phyloP scores from a whole-genome alignment of 2,113 vertebrate species.

The Sprattus sprattus region DNA sequence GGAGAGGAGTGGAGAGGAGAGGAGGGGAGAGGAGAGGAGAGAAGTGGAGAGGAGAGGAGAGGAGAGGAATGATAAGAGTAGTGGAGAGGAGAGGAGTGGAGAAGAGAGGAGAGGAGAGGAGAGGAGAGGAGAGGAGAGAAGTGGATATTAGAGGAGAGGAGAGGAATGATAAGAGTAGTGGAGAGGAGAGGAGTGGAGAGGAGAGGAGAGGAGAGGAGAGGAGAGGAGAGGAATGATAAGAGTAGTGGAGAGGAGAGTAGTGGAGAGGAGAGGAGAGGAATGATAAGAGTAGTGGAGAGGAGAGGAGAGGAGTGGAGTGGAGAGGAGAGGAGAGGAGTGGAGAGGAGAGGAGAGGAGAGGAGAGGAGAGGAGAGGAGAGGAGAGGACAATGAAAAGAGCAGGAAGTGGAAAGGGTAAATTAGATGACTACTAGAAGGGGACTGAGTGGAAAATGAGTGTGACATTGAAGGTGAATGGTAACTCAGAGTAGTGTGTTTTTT shows the following conservation, averaged over 20 bases:
- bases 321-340: background rate
- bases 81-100: background rate
- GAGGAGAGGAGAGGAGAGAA: background rate
- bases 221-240: background rate
- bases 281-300: background rate
- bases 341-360: no score
- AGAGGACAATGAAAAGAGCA: background rate
- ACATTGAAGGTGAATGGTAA: slow-evolving; percentile 40
- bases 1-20: background rate
- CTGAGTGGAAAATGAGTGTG: background rate
- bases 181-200: background rate
- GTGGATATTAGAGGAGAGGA: background rate
- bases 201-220: background rate
- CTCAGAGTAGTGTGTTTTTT: background rate
- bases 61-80: background rate
- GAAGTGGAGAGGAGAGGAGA: background rate
- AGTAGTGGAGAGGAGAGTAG: background rate
- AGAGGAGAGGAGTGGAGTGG: background rate
- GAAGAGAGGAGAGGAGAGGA: background rate
- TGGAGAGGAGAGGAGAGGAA: background rate
- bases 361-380: background rate
- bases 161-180: background rate
- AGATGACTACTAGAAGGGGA: background rate
- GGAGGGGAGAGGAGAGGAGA: background rate
- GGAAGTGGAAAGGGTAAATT: background rate